Percentiles rank a stretch among this genome's conserved stretches.
Evolutionary conservation across 2,888 invertebrate species (phyloP).

Genomic region (Meganola albula): DNA sequence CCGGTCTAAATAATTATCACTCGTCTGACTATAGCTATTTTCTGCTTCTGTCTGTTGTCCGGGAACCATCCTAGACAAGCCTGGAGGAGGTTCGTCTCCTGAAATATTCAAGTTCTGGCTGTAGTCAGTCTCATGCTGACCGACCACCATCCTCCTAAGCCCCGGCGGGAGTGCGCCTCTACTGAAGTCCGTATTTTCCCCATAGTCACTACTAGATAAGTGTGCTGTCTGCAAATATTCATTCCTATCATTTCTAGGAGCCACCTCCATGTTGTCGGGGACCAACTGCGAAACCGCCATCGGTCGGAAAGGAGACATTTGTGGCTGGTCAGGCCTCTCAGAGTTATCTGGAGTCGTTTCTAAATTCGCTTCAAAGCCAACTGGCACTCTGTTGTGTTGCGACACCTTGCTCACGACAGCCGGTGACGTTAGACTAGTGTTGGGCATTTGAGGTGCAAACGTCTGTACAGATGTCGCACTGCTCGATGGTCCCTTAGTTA

Average conservation of each 20-base stretch:
- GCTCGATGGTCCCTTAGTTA: constrained; percentile 35
- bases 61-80: constrained; percentile 72
- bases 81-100: constrained; percentile 73
- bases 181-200: constrained; percentile 63
- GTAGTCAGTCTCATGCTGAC: constrained; percentile 79
- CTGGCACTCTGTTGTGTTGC: constrained; percentile 49
- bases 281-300: constrained; percentile 44
- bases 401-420: constrained; percentile 50
- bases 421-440: constrained; percentile 52
- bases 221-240: constrained; percentile 88
- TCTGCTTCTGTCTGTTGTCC: constrained; percentile 68
- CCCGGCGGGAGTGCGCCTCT: constrained; percentile 79
- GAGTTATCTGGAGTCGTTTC: constrained; percentile 83
- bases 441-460: constrained; percentile 46
- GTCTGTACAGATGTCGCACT: constrained; percentile 36
- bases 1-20: constrained; percentile 61
- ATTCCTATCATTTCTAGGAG: constrained; percentile 83
- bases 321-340: constrained; percentile 78
- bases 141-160: constrained; percentile 81
- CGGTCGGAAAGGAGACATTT: constrained; percentile 39
- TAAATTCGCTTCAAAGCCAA: constrained; percentile 77
- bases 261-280: constrained; percentile 79
- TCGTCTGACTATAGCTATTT: constrained; percentile 50
- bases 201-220: constrained; percentile 77
- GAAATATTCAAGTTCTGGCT: constrained; percentile 49